These are phyloP conservation scores for Clarias platycephalus DNA, from an alignment of 2,797 vertebrate species.

Conservation along the genomic window DNA sequence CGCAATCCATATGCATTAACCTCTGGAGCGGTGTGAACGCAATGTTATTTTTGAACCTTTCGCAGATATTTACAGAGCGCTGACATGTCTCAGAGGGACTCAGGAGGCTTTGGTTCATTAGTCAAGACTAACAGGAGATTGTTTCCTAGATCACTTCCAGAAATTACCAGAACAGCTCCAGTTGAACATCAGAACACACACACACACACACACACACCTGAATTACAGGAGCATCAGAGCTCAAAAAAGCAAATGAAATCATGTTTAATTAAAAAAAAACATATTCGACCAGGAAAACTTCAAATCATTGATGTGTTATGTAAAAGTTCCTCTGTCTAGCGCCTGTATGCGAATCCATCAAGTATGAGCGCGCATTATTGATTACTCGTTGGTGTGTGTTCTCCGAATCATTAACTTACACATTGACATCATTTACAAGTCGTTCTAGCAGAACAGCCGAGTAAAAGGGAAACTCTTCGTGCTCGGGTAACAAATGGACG, in stretches of 20 bases:
- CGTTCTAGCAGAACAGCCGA: constrained; percentile 13
- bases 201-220: background rate
- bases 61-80: constrained; percentile 34
- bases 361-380: constrained; percentile 33
- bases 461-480: constrained; percentile 12
- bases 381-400: constrained; percentile 19
- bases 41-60: constrained; percentile 33
- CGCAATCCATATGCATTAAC: background rate
- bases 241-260: background rate
- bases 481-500: constrained; percentile 34
- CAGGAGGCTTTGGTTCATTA: constrained; percentile 38
- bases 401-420: constrained; percentile 44
- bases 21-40: constrained; percentile 7
- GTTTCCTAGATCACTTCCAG: constrained; percentile 35
- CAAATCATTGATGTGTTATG: constrained; percentile 9
- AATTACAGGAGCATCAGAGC: background rate
- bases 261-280: background rate
- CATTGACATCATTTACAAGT: constrained; percentile 42
- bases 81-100: constrained; percentile 30
- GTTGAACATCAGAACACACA: background rate
- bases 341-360: constrained; percentile 38
- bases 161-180: background rate
- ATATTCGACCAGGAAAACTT: background rate
- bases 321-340: constrained; percentile 4
- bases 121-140: constrained; percentile 26